Conservation (phyloP, 2,113 vertebrate species). For the Tricholaema leucomelas region DNA sequence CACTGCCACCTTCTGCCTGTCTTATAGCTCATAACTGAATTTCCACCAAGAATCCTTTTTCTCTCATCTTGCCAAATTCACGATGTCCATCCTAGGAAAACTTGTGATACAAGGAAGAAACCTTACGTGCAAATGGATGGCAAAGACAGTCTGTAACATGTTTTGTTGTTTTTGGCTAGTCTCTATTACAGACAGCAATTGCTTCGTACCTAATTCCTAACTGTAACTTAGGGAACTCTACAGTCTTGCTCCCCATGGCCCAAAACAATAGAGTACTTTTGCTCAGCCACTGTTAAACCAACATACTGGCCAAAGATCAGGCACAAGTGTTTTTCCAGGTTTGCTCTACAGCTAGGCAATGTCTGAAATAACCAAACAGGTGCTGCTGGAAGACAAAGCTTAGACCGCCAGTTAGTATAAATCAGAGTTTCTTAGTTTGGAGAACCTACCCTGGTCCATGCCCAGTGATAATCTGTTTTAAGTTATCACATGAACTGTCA, state of each 20-base stretch:
- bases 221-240: background rate
- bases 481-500: background rate
- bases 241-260: background rate
- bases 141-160: background rate
- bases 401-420: background rate
- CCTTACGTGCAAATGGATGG: background rate
- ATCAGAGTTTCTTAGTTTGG: background rate
- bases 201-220: background rate
- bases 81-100: background rate
- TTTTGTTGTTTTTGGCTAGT: background rate
- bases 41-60: background rate
- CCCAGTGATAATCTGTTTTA: background rate
- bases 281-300: background rate
- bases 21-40: background rate
- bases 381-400: background rate
- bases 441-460: background rate
- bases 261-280: background rate
- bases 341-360: background rate
- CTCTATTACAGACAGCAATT: background rate
- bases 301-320: background rate
- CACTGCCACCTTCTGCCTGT: conserved; percentile 53
- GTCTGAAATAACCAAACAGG: background rate
- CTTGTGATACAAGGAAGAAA: background rate
- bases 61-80: background rate
- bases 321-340: background rate